Conservation (phyloP, 2,888 invertebrate species). For the Thera britannica region DNA sequence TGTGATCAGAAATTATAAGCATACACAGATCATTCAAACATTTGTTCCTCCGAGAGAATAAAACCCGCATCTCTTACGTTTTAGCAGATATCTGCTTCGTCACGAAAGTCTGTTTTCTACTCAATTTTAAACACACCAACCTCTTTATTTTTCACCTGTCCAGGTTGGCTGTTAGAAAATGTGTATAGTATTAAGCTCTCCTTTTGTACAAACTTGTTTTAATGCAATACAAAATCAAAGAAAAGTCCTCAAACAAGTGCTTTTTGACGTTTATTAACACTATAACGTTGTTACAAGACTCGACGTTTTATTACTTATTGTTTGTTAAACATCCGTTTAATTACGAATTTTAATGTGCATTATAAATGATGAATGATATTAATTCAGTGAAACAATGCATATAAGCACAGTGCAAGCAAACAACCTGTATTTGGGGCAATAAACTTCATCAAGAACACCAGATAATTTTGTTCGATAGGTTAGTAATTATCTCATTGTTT, state of each 20-base stretch:
- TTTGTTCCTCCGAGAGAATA: too few species aligned
- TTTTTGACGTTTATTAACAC: conserved; percentile 1
- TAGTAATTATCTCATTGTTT: conserved; percentile 73
- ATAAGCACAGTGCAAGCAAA: conserved; percentile 63
- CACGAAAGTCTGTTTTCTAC: too few species aligned
- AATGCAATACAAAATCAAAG: too few species aligned
- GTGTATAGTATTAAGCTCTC: too few species aligned
- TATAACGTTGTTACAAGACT: conserved; percentile 18
- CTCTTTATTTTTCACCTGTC: too few species aligned
- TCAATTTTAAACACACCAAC: too few species aligned
- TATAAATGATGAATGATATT: conserved; percentile 53
- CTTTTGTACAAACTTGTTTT: too few species aligned
- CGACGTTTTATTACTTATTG: conserved; percentile 35
- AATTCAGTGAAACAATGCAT: conserved; percentile 58
- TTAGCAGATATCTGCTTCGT: too few species aligned
- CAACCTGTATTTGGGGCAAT: conserved; percentile 78
- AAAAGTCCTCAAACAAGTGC: background rate
- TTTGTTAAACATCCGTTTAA: conserved; percentile 40
- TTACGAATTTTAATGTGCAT: conserved; percentile 45
- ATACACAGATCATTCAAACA: too few species aligned
- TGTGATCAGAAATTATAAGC: too few species aligned
- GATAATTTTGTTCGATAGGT: conserved; percentile 65
- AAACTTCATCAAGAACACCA: conserved; percentile 78
- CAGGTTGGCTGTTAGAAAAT: too few species aligned
- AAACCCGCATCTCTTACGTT: too few species aligned